A percentile compares a stretch with the other conserved stretches of the same genome.
phyloP scores from a whole-genome alignment of 2,888 invertebrate species.

The Ennomos fuscantarius region DNA sequence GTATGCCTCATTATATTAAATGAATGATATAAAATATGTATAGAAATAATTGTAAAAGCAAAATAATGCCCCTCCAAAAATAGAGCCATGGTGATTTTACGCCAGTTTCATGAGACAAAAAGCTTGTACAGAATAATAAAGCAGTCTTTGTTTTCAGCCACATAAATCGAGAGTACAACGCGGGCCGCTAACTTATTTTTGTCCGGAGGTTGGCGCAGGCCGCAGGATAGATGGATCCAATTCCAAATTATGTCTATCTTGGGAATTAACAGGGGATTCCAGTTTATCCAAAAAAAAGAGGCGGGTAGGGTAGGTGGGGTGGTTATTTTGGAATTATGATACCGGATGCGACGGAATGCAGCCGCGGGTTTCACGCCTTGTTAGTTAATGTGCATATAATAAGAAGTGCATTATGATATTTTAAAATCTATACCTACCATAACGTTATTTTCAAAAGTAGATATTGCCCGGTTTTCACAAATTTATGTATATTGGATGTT shows the following conservation, averaged over 20 bases:
- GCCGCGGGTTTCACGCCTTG: constrained; percentile 82
- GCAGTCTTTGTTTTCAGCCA: constrained; percentile 72
- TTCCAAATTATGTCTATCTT: constrained; percentile 86
- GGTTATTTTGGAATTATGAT: constrained; percentile 85
- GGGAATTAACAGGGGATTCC: constrained; percentile 85
- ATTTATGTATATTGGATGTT: too few species aligned
- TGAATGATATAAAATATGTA: not conserved
- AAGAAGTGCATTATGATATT: too few species aligned
- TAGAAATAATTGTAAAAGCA: too few species aligned
- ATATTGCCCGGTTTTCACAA: too few species aligned
- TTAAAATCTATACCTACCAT: too few species aligned
- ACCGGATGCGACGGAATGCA: constrained; percentile 79
- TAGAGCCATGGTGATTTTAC: constrained; percentile 16
- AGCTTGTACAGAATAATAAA: constrained; percentile 52
- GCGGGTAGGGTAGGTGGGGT: constrained; percentile 63
- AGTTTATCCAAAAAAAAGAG: constrained; percentile 80
- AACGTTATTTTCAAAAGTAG: too few species aligned
- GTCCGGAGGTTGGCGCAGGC: constrained; percentile 77
- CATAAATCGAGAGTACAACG: constrained; percentile 70
- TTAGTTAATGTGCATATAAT: constrained; percentile 34
- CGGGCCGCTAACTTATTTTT: constrained; percentile 77
- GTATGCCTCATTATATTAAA: too few species aligned
- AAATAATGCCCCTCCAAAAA: too few species aligned
- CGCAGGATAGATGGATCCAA: constrained; percentile 85
- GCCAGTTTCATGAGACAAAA: constrained; percentile 46